Percentiles rank a stretch among this genome's conserved stretches.
Conservation (phyloP, 2,797 vertebrate species). For the Sitta carolinensis region DNA sequence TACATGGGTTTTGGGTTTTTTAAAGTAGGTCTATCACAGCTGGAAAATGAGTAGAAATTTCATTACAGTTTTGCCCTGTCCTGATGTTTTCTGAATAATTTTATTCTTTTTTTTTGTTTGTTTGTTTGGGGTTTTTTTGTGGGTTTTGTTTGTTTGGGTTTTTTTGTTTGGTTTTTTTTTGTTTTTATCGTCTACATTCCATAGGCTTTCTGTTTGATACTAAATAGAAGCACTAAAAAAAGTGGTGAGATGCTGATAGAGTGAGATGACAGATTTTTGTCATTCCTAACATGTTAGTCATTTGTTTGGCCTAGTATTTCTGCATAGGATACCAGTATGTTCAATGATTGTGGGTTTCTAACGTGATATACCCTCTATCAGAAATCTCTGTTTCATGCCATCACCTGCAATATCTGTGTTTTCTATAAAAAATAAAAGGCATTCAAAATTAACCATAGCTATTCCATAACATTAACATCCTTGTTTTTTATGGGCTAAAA, state of each 20-base stretch:
- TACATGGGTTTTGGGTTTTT: fast-evolving
- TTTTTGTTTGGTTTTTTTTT: not conserved
- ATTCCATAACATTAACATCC: not conserved
- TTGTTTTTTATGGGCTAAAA: not conserved
- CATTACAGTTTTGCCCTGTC: not conserved
- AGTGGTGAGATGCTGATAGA: not conserved
- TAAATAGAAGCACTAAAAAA: not conserved
- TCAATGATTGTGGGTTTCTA: not conserved
- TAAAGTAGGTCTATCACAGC: not conserved
- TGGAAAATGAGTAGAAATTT: not conserved
- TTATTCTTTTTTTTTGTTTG: not conserved
- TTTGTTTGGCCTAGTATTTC: slow-evolving; percentile 23
- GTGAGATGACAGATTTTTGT: slow-evolving; percentile 16
- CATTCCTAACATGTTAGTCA: not conserved
- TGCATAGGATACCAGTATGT: not conserved
- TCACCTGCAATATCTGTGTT: not conserved
- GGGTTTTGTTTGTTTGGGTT: too few relatives aligned
- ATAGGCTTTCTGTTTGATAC: not conserved
- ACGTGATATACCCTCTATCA: not conserved
- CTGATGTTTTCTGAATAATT: not conserved
- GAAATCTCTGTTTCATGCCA: not conserved
- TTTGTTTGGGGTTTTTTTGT: too few relatives aligned
- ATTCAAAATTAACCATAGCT: not conserved
- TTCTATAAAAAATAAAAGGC: not conserved
- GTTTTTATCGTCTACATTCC: not conserved